Conservation (phyloP, 2,113 vertebrate genomes). For the Cyrtonyx montezumae region DNA sequence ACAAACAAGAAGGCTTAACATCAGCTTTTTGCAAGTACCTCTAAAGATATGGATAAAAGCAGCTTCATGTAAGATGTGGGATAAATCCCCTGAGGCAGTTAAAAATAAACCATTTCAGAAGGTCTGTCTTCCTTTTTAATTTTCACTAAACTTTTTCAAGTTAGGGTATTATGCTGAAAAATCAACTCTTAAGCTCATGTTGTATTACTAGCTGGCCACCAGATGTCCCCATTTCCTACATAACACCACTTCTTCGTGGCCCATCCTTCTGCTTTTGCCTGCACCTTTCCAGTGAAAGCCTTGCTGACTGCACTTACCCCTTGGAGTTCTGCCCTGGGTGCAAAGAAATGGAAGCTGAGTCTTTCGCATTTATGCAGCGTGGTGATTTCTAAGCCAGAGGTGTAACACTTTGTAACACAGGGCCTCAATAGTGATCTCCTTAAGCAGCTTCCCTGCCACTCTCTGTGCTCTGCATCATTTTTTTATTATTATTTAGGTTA, state of each 20-base stretch:
- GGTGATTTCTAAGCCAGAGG: not conserved
- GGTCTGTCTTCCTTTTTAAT: not conserved
- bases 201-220: conserved; percentile 47
- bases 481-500: not conserved
- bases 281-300: not conserved
- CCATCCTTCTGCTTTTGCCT: not conserved
- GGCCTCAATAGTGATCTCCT: not conserved
- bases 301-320: fast-evolving
- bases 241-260: not conserved
- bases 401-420: not conserved
- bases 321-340: not conserved
- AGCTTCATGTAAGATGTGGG: not conserved
- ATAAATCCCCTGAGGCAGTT: not conserved
- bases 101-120: not conserved
- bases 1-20: not conserved
- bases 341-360: not conserved
- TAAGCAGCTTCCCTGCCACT: not conserved
- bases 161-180: not conserved
- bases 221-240: conserved; percentile 65
- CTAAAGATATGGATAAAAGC: not conserved
- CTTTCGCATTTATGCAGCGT: not conserved
- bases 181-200: not conserved
- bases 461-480: not conserved
- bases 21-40: not conserved
- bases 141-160: not conserved